phyloP scores from a whole-genome alignment of 1,140 invertebrate species.

The Eueides isabella region DNA sequence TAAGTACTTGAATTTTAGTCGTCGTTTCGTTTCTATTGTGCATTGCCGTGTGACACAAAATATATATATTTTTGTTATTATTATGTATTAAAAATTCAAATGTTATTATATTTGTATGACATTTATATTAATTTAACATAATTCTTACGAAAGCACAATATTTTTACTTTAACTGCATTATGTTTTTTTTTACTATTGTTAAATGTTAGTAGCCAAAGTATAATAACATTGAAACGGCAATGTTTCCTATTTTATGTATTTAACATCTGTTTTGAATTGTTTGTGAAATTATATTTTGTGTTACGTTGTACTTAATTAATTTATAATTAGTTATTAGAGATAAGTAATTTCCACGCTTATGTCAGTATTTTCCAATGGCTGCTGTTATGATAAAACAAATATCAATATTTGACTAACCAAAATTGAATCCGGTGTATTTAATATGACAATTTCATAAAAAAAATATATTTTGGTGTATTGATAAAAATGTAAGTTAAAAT shows the following conservation, averaged over 20 bases:
- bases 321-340: background rate
- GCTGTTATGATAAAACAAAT: background rate
- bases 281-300: background rate
- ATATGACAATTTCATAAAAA: too few species aligned
- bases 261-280: slow-evolving; percentile 4
- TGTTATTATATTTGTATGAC: background rate
- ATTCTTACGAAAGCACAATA: background rate
- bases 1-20: background rate
- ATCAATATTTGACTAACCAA: background rate
- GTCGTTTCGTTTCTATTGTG: background rate
- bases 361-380: background rate
- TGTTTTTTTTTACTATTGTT: background rate
- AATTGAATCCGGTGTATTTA: too few species aligned
- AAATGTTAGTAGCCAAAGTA: background rate
- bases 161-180: background rate
- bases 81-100: too few species aligned
- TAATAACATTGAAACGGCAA: background rate
- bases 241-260: background rate
- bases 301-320: background rate
- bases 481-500: too few species aligned
- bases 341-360: background rate
- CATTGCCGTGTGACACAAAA: background rate
- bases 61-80: background rate
- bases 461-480: too few species aligned
- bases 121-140: background rate